Evolutionary conservation across 2,113 vertebrate species (phyloP).

Genomic region (Sus scrofa): T2T-Sscrofa CM000830.6:108310001-108310500

Average conservation of each 20-base stretch:
- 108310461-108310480: constrained; percentile 54
- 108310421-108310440: constrained; percentile 23
- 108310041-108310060: background rate
- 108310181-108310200: background rate
- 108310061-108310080: background rate
- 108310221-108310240: constrained; percentile 47
- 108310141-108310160: constrained; percentile 26
- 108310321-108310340: constrained; percentile 55
- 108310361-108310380: background rate
- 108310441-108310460: constrained; percentile 15
- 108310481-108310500: background rate
- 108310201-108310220: constrained; percentile 2
- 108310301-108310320: constrained; percentile 67
- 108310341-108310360: constrained; percentile 27
- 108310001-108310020: background rate
- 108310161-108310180: constrained; percentile 52
- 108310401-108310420: background rate
- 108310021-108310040: background rate
- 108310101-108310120: constrained; percentile 18
- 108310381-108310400: background rate
- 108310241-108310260: constrained; percentile 53
- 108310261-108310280: background rate
- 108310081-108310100: background rate
- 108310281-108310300: constrained; percentile 61
- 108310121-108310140: background rate